Conservation (phyloP, 1,140 invertebrate genomes). For the Pseudomyrmex dendroicus region DNA sequence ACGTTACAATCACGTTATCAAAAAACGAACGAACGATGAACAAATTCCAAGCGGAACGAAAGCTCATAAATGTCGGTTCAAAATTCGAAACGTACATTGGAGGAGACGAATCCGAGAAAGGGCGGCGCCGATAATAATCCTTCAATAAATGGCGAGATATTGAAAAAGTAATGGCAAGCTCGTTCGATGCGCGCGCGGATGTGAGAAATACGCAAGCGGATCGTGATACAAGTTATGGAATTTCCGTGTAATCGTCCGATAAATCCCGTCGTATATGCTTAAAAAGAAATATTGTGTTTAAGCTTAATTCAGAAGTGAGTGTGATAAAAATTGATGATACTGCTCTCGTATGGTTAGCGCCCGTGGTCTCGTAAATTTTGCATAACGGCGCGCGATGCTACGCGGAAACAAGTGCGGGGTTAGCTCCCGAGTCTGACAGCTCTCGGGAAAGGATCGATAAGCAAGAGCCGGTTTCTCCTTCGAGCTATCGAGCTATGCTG, state of each 20-base stretch:
- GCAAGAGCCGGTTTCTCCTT: neutral
- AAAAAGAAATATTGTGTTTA: conserved; percentile 50
- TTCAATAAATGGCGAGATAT: conserved; percentile 37
- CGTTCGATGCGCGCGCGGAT: conserved; percentile 3
- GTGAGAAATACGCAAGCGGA: conserved; percentile 22
- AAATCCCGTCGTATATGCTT: conserved; percentile 32
- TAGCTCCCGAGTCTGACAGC: neutral
- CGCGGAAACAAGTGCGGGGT: conserved; percentile 37
- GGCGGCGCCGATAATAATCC: conserved; percentile 21
- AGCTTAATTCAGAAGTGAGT: conserved; percentile 57
- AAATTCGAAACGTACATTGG: neutral
- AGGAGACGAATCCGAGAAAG: neutral
- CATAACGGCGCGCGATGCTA: conserved; percentile 39
- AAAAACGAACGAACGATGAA: conserved; percentile 2
- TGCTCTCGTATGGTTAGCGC: conserved; percentile 31
- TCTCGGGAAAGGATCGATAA: conserved; percentile 35
- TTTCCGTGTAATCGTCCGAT: conserved; percentile 48
- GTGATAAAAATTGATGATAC: conserved; percentile 56
- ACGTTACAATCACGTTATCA: too few species aligned
- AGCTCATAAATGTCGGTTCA: neutral
- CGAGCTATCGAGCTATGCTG: conserved; percentile 23
- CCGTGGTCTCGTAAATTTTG: conserved; percentile 48
- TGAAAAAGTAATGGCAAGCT: conserved; percentile 24
- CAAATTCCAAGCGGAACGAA: neutral
- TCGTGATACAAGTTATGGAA: conserved; percentile 30